phyloP scores from a whole-genome alignment of 2,113 vertebrate genomes.

The Tapirus terrestris region DNA sequence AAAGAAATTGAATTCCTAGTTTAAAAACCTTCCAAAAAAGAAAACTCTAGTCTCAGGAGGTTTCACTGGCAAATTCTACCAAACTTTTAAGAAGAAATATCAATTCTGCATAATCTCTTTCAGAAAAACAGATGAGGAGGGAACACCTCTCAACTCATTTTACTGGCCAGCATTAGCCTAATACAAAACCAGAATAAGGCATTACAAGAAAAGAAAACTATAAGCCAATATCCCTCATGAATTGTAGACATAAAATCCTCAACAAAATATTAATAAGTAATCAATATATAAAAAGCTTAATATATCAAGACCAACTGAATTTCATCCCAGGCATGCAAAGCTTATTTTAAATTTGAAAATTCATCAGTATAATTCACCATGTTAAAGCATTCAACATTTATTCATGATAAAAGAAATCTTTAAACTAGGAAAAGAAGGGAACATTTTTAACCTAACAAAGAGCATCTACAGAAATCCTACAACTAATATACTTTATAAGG shows the following conservation, averaged over 20 bases:
- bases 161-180: neutral
- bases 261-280: neutral
- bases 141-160: neutral
- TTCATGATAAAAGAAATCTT: slow-evolving; percentile 4
- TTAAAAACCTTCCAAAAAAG: neutral
- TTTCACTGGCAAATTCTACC: neutral
- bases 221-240: neutral
- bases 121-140: neutral
- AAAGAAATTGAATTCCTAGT: slow-evolving; percentile 7
- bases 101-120: neutral
- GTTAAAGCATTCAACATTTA: neutral
- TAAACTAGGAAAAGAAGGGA: neutral
- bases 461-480: neutral
- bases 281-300: neutral
- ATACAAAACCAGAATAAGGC: neutral
- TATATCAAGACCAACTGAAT: neutral
- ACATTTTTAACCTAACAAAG: neutral
- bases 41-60: neutral
- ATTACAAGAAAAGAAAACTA: neutral
- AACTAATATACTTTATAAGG: neutral
- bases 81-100: slow-evolving; percentile 13
- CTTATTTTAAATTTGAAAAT: slow-evolving; percentile 9
- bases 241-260: neutral
- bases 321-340: neutral
- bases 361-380: neutral